A percentile compares a stretch with the other conserved stretches of the same genome.
Conservation (phyloP, 2,113 vertebrate species). For the Pseudonaja textilis region DNA sequence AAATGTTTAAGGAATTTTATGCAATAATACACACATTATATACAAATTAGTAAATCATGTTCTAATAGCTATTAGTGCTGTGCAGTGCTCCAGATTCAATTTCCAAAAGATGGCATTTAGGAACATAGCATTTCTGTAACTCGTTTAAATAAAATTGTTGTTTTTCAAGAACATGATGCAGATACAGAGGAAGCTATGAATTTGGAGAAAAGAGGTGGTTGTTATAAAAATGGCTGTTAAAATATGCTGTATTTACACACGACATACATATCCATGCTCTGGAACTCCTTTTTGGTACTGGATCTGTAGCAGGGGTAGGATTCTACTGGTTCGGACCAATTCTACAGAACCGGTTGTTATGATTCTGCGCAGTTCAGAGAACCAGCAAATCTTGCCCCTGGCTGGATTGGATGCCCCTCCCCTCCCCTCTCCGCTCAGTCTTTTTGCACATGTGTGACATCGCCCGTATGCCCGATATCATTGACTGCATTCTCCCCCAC, state of each 20-base stretch:
- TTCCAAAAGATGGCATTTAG: neutral
- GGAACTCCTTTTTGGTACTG: neutral
- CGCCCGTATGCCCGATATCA: too few relatives aligned
- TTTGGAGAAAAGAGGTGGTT: neutral
- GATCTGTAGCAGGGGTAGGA: neutral
- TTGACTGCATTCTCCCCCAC: too few relatives aligned
- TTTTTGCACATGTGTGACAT: too few relatives aligned
- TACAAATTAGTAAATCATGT: neutral
- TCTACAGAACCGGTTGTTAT: too few relatives aligned
- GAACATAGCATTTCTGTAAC: neutral
- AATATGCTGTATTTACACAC: neutral
- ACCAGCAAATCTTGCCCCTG: too few relatives aligned
- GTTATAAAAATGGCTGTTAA: neutral
- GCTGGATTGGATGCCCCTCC: too few relatives aligned
- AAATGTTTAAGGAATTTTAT: neutral
- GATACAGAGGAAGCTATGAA: neutral
- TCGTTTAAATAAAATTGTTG: neutral
- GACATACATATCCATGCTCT: neutral
- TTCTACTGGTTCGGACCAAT: too few relatives aligned
- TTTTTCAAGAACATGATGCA: neutral
- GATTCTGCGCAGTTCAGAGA: too few relatives aligned
- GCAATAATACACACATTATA: neutral
- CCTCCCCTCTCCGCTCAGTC: too few relatives aligned
- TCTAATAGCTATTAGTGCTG: neutral
- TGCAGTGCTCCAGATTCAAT: neutral